A percentile compares a stretch with the other conserved stretches of the same genome.
Conservation (phyloP, 1,140 invertebrate species). For the Catajapyx aquilonaris region DNA sequence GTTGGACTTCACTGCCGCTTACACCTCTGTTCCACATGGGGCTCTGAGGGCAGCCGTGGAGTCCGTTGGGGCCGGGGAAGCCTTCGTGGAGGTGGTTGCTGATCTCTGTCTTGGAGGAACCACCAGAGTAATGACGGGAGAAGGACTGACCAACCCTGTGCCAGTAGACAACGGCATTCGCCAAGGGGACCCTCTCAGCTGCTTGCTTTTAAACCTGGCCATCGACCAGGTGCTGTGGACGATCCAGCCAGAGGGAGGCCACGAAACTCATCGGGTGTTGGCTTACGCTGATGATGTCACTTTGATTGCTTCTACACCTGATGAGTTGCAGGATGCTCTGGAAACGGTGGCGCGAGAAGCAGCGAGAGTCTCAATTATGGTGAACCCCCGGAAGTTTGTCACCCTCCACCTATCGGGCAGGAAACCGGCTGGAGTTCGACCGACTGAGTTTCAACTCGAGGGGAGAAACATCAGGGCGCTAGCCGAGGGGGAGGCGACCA, state of each 20-base stretch:
- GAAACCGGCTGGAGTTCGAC: not conserved
- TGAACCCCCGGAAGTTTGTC: slow-evolving; percentile 4
- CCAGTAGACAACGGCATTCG: slow-evolving; percentile 11
- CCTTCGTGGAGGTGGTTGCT: not conserved
- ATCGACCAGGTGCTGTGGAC: too few species aligned
- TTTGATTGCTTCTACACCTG: too few species aligned
- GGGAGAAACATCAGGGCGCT: not conserved
- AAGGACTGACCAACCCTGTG: slow-evolving; percentile 10
- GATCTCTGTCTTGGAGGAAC: slow-evolving; percentile 2
- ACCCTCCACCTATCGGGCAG: slow-evolving; percentile 1
- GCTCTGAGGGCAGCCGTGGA: not conserved
- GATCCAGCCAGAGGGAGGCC: not conserved
- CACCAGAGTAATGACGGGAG: not conserved
- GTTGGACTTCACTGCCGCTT: too few species aligned
- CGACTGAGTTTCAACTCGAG: slow-evolving; percentile 1
- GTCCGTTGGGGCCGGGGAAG: not conserved
- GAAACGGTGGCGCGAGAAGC: too few species aligned
- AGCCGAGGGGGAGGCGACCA: slow-evolving; percentile 1
- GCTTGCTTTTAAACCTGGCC: slow-evolving; percentile 16
- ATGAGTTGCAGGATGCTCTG: too few species aligned
- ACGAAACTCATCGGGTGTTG: not conserved
- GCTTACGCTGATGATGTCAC: too few species aligned
- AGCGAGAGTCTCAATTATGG: too few species aligned
- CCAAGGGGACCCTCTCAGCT: slow-evolving; percentile 14
- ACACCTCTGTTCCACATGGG: too few species aligned